A percentile compares a stretch with the other conserved stretches of the same genome.
phyloP scores from a whole-genome alignment of 2,113 vertebrate genomes.

The Eleginops maclovinus region DNA sequence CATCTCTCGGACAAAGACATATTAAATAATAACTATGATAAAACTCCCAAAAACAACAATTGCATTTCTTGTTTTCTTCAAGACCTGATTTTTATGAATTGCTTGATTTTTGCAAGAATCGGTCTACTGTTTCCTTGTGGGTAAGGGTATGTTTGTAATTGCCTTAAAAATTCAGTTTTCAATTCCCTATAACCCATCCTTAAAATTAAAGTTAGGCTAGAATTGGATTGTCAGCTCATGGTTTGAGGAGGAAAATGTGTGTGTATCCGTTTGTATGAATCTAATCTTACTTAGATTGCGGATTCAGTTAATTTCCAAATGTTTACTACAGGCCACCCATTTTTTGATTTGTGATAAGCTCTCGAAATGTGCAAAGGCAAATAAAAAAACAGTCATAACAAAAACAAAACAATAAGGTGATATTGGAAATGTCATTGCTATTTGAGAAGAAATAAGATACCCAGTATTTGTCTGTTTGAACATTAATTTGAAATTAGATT shows the following conservation, averaged over 20 bases:
- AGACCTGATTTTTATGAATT: too few species aligned
- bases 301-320: conserved; percentile 23
- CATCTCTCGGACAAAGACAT: too few species aligned
- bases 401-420: not conserved
- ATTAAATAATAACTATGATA: too few species aligned
- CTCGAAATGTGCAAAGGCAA: not conserved
- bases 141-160: too few species aligned
- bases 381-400: not conserved
- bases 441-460: not conserved
- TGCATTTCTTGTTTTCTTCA: too few species aligned
- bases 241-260: not conserved
- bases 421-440: not conserved
- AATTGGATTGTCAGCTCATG: not conserved
- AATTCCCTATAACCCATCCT: conserved; percentile 1
- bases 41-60: too few species aligned
- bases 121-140: too few species aligned
- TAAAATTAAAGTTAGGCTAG: not conserved
- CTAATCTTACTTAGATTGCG: too few species aligned
- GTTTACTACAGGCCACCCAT: not conserved
- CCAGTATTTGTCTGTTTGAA: not conserved
- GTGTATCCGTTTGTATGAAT: not conserved
- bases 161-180: not conserved
- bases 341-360: conserved; percentile 8
- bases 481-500: not conserved
- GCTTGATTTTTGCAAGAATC: too few species aligned